Conservation (phyloP, 1,140 invertebrate genomes). For the Drosophila suzukii region DNA sequence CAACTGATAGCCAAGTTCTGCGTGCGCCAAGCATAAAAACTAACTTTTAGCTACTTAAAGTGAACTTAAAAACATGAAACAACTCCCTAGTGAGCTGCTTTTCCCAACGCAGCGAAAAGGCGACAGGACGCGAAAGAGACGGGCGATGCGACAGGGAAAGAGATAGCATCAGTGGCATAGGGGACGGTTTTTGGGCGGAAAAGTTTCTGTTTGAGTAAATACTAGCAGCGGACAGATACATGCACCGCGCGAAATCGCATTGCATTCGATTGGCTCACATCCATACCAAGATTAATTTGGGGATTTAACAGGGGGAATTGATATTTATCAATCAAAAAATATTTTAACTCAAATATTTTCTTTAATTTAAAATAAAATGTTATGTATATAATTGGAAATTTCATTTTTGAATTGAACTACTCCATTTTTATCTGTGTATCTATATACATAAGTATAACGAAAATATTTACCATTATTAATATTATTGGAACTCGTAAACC, state of each 20-base stretch:
- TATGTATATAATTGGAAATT: no score
- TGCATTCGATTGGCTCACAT: no score
- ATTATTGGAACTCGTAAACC: no score
- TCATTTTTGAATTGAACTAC: no score
- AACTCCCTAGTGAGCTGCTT: slow-evolving; percentile 51
- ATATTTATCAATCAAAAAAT: no score
- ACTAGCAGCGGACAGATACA: slow-evolving; percentile 18
- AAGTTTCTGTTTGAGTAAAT: slow-evolving; percentile 64
- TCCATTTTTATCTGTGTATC: no score
- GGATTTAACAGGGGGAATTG: no score
- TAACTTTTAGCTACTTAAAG: slow-evolving; percentile 79
- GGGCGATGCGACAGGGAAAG: slow-evolving; percentile 2
- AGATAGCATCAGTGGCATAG: slow-evolving; percentile 6
- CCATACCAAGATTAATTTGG: no score
- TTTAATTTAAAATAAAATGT: no score
- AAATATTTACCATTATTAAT: no score
- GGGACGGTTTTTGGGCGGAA: slow-evolving; percentile 23
- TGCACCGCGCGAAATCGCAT: slow-evolving; percentile 2
- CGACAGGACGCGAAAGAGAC: slow-evolving; percentile 1
- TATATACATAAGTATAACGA: no score
- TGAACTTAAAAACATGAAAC: slow-evolving; percentile 77
- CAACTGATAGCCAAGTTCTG: slow-evolving; percentile 75
- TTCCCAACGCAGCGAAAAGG: slow-evolving; percentile 8
- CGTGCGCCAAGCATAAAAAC: slow-evolving; percentile 77
- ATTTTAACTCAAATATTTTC: no score